Conservation (phyloP, 2,888 invertebrate species). For the Julus scanicus region DNA sequence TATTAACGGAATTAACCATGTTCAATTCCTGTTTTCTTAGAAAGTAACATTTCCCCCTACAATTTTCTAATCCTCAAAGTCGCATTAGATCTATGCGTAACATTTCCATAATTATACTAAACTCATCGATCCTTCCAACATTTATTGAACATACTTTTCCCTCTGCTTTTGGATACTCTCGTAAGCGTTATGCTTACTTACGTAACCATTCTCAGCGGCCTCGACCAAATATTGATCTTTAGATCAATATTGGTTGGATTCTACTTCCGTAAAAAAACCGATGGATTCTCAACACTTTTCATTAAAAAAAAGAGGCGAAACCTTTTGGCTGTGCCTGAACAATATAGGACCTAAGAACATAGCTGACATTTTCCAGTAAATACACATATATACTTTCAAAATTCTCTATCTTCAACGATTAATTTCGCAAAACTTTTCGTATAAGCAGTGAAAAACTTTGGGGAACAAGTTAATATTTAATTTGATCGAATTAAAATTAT, state of each 20-base stretch:
- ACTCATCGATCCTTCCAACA: not conserved
- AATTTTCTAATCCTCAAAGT: not conserved
- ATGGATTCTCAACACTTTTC: not conserved
- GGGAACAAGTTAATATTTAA: no score
- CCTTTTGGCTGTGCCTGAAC: not conserved
- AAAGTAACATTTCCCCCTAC: not conserved
- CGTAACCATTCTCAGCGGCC: not conserved
- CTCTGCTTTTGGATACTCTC: not conserved
- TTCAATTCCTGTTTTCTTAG: not conserved
- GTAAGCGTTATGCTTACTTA: not conserved
- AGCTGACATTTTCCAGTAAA: no score
- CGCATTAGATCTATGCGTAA: not conserved
- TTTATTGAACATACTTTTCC: not conserved
- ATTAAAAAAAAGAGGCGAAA: not conserved
- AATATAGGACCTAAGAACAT: no score
- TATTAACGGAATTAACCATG: not conserved
- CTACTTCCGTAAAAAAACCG: not conserved
- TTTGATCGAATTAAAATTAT: no score
- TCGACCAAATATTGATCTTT: not conserved
- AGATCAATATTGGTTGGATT: not conserved
- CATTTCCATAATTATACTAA: not conserved
- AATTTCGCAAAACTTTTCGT: no score
- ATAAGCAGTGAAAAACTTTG: no score
- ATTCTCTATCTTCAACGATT: no score
- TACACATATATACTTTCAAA: no score